Conservation (phyloP, 2,888 invertebrate genomes). For the Adelognathus sp. region DNA sequence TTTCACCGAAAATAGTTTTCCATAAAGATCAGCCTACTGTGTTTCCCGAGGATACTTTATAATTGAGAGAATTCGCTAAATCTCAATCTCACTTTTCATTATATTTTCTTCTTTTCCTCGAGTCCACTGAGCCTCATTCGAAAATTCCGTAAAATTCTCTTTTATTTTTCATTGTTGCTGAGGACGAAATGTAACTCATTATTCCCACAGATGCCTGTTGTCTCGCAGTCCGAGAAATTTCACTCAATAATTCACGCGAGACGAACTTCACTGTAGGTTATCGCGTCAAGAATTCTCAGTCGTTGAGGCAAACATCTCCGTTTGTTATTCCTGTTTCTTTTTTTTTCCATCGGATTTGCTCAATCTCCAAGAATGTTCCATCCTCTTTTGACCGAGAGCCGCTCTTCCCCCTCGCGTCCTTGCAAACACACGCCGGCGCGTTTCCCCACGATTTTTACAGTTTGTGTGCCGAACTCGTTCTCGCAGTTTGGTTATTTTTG, state of each 20-base stretch:
- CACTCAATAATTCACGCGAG: neutral
- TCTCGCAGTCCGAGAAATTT: slow-evolving; percentile 44
- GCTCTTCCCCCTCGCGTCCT: slow-evolving; percentile 31
- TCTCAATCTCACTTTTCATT: no score
- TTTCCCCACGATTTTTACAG: neutral
- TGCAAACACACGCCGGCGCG: neutral
- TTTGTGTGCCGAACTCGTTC: slow-evolving; percentile 66
- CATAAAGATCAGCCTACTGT: no score
- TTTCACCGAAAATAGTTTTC: no score
- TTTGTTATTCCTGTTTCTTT: slow-evolving; percentile 37
- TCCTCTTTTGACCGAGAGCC: neutral
- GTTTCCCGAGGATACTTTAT: no score
- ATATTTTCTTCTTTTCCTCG: no score
- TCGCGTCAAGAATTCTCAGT: neutral
- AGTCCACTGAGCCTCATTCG: no score
- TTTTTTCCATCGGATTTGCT: slow-evolving; percentile 1
- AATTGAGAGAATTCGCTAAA: no score
- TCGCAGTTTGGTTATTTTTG: slow-evolving; percentile 71
- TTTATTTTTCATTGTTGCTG: neutral
- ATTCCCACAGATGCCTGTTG: slow-evolving; percentile 39
- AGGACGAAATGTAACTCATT: slow-evolving; percentile 6
- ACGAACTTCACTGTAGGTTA: neutral
- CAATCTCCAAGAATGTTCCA: slow-evolving; percentile 5
- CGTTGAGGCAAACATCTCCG: neutral
- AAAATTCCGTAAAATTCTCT: no score